phyloP scores from a whole-genome alignment of 23 tunicate genomes.

The Aplidium turbinatum region DNA sequence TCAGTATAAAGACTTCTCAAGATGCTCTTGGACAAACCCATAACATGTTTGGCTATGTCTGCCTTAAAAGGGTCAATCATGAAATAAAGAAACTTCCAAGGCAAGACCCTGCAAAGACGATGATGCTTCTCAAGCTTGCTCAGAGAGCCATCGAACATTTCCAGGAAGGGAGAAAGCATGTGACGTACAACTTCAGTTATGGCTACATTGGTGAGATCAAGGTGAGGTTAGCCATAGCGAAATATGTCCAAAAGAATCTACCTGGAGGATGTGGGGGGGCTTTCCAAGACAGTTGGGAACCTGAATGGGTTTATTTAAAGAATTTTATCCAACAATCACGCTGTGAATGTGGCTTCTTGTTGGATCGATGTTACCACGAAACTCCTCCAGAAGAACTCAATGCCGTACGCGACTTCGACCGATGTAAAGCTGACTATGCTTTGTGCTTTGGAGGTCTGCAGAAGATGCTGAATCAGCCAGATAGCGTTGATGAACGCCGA shows the following conservation, averaged over 20 bases:
- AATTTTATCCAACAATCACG: background rate
- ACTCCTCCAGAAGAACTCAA: background rate
- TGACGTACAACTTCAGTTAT: constrained; percentile 8
- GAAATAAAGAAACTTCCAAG: background rate
- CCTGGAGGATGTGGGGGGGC: background rate
- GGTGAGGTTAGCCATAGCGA: constrained; percentile 23
- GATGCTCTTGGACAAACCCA: constrained; percentile 13
- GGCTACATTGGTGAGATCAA: constrained; percentile 56
- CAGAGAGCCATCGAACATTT: constrained; percentile 25
- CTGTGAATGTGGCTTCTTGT: background rate
- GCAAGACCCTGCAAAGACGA: background rate
- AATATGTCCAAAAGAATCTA: constrained; percentile 6
- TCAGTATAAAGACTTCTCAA: background rate
- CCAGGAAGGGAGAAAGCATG: background rate
- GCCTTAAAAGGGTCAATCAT: background rate
- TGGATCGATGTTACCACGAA: background rate
- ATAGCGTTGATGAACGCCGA: too few relatives aligned
- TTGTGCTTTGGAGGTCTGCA: background rate
- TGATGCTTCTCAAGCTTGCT: background rate
- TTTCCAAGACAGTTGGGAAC: background rate
- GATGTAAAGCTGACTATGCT: background rate
- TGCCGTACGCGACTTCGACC: background rate
- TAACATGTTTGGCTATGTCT: constrained; percentile 47
- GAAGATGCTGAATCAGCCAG: too few relatives aligned
- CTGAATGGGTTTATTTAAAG: background rate